A percentile compares a stretch with the other conserved stretches of the same genome.
Evolutionary conservation across 2,113 vertebrate genomes (phyloP).

Genomic region (Grantiella picta): DNA sequence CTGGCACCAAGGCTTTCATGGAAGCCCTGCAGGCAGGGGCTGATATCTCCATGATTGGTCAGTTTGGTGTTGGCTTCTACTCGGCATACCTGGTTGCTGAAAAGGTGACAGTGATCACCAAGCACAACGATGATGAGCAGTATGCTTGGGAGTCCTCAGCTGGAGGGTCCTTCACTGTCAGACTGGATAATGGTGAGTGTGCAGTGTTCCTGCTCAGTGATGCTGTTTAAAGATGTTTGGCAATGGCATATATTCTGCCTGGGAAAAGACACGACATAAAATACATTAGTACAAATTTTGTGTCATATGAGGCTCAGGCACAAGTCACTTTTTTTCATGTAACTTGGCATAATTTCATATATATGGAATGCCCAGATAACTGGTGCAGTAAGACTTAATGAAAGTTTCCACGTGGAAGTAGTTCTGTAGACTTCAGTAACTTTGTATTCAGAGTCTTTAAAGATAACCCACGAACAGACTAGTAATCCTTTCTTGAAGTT

Average conservation of each 20-base stretch:
- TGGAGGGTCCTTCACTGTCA: conserved; percentile 83
- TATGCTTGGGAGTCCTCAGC: conserved; percentile 85
- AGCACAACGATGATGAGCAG: conserved; percentile 83
- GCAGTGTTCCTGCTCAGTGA: accelerated
- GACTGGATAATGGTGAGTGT: conserved; percentile 74
- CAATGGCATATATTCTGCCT: accelerated
- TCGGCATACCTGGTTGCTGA: conserved; percentile 81
- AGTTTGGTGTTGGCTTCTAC: conserved; percentile 83
- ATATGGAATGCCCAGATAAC: accelerated
- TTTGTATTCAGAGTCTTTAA: accelerated
- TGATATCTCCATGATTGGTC: conserved; percentile 84
- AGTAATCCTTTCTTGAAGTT: accelerated
- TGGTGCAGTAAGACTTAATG: accelerated
- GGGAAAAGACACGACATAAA: accelerated
- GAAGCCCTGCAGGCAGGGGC: conserved; percentile 82
- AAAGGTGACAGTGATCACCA: conserved; percentile 83
- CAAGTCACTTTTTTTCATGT: accelerated
- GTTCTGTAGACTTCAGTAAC: accelerated
- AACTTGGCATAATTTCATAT: accelerated
- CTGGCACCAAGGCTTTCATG: conserved; percentile 85
- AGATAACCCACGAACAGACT: accelerated
- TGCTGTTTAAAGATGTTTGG: accelerated
- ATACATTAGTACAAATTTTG: accelerated
- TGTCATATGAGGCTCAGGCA: accelerated
- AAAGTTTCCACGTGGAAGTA: accelerated